Conservation (phyloP, 2,113 vertebrate genomes). For the Hipposideros armiger region DNA sequence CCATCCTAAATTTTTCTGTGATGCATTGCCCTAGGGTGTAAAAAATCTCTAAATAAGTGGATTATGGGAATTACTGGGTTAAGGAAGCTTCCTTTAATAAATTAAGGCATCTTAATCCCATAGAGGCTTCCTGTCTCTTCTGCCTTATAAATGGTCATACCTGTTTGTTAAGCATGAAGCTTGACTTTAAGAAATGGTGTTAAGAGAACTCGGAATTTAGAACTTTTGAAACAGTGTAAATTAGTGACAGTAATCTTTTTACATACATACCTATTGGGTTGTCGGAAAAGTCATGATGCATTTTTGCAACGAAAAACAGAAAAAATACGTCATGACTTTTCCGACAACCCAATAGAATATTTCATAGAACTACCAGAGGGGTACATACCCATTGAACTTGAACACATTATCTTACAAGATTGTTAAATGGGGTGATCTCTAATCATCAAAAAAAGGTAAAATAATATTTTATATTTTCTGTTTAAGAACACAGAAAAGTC, state of each 20-base stretch:
- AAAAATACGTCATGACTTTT: too few species aligned
- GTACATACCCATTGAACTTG: neutral
- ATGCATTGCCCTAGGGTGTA: neutral
- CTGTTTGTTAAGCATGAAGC: neutral
- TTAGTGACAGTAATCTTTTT: neutral
- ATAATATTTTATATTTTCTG: neutral
- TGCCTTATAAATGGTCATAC: neutral
- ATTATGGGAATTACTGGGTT: neutral
- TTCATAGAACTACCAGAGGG: neutral
- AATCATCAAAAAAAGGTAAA: slow-evolving; percentile 7
- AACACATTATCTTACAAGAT: neutral
- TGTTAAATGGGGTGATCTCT: neutral
- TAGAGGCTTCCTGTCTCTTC: neutral
- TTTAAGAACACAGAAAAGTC: neutral
- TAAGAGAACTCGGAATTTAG: neutral
- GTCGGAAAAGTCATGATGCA: too few species aligned
- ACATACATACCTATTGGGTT: neutral
- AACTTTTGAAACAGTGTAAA: neutral
- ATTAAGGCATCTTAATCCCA: neutral
- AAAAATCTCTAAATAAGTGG: neutral
- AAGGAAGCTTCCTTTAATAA: neutral
- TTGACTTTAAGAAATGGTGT: neutral
- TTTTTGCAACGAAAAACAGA: too few species aligned
- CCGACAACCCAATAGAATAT: neutral
- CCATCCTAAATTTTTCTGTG: neutral